A percentile compares a stretch with the other conserved stretches of the same genome.
phyloP scores from a whole-genome alignment of 2,113 vertebrate species.

The Phrynocephalus versicolor region DNA sequence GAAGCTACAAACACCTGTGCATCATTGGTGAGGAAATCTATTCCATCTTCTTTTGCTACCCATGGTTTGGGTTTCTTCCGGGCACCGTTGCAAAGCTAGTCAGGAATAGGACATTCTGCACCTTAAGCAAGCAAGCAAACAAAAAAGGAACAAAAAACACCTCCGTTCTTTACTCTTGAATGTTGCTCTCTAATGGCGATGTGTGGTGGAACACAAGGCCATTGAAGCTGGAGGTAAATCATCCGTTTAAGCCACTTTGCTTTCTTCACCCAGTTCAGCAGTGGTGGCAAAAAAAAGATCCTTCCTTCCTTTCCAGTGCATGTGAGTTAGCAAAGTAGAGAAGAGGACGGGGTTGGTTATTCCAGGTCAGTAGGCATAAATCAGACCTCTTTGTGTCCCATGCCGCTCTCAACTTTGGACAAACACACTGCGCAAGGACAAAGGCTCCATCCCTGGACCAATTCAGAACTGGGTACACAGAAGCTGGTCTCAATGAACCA shows the following conservation, averaged over 20 bases:
- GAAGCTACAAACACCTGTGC: too few relatives aligned
- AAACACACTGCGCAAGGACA: neutral
- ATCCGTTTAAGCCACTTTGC: neutral
- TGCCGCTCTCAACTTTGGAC: neutral
- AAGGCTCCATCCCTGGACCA: neutral
- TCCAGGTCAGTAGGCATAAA: slow-evolving; percentile 22
- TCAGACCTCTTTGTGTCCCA: neutral
- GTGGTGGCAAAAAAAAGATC: neutral
- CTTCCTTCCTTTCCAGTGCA: slow-evolving; percentile 1
- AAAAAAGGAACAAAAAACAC: too few relatives aligned
- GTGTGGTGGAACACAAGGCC: too few relatives aligned
- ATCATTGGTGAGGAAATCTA: neutral
- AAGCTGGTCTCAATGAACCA: neutral
- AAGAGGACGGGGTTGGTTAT: neutral
- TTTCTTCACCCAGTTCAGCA: too few relatives aligned
- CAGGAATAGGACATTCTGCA: too few relatives aligned
- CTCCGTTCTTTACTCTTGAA: too few relatives aligned
- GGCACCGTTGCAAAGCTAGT: too few relatives aligned
- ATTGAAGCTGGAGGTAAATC: too few relatives aligned
- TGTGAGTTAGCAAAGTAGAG: slow-evolving; percentile 6
- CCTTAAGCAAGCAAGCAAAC: too few relatives aligned
- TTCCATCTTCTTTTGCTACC: neutral
- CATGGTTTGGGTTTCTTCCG: neutral
- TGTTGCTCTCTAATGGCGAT: too few relatives aligned
- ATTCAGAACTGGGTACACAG: neutral